Base-by-base conservation (phyloP, 2,888 invertebrate genomes). In the Ormyrus nitidulus region DNA sequence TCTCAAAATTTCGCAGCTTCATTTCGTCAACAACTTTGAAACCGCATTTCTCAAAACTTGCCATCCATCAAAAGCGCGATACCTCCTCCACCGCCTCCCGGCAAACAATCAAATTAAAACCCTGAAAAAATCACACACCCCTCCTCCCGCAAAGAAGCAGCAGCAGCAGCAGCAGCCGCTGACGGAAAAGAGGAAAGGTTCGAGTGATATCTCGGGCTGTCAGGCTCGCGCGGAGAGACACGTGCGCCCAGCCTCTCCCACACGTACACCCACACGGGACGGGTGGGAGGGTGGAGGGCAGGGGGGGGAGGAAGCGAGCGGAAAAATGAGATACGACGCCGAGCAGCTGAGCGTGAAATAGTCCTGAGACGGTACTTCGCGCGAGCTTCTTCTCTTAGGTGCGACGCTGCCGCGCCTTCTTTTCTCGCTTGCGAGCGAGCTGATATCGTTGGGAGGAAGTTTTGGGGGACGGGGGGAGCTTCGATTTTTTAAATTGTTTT, bases 271-370 rank as follows among this genome's bases (percentile, higher is more conserved):
- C 53, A 34, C 34, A 34, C 34, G 34, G 34, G 34, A 34, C 34
- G 34, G 34, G 34, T 0, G 34, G 34, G 34, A 34, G 4, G 13
- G 34, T 0, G 34, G 34, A 4, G 3, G 34, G 34, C 34, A 34
- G 34, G 34, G 34, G 3, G 34, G 34, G 34, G 44, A n/a, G 49
- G 58, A 69, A 56, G 49, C 72, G 72, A 51, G 51, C 72, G 61
- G 64, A 73, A 75, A 87, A 89, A 89, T 88, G 88, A 89, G 86
- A 88, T 87, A 88, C 87, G 88, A 87, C 85, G 86, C 85, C 49
- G 54, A 53, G 88, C 87, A 88, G 86, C 87, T 87, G 87, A 89
- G 89, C 88, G 88, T 88, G 87, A 89, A 90, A 89, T 89, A 89
- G 88, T 87, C 85, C 86, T 58, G 69, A 49, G 73, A 69, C 34